These are phyloP conservation scores for Calidris pugnax DNA, from an alignment of 2,113 vertebrate genomes.

Conservation along the genomic window DNA sequence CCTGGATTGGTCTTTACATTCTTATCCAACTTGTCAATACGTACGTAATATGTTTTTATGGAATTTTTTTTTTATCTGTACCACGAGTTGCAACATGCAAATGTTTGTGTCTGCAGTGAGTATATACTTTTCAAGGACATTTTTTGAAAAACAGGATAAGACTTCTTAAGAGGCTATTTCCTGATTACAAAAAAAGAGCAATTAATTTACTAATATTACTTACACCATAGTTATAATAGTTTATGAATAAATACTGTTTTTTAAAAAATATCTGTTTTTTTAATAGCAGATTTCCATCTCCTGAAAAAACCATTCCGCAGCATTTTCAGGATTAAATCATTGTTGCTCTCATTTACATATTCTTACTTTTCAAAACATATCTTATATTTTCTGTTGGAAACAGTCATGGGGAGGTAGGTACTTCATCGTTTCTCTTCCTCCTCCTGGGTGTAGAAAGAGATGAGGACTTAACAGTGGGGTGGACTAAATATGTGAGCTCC, in stretches of 20 bases:
- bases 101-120: conserved; percentile 26
- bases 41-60: conserved; percentile 30
- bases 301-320: neutral
- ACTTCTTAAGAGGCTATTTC: neutral
- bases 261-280: neutral
- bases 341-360: neutral
- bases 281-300: neutral
- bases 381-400: neutral
- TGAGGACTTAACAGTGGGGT: neutral
- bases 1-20: conserved; percentile 20
- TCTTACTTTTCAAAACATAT: neutral
- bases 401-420: neutral
- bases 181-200: neutral
- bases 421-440: neutral
- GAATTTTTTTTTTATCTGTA: conserved; percentile 22
- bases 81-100: conserved; percentile 40
- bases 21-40: conserved; percentile 53
- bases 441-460: neutral
- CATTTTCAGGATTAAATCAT: neutral
- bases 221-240: neutral
- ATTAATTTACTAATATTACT: neutral
- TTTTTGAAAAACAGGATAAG: neutral
- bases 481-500: neutral
- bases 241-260: neutral
- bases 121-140: conserved; percentile 45